A percentile compares a stretch with the other conserved stretches of the same genome.
These are phyloP conservation scores for Malaclemys terrapin DNA, from an alignment of 2,113 vertebrate genomes.

Conservation along the genomic window DNA sequence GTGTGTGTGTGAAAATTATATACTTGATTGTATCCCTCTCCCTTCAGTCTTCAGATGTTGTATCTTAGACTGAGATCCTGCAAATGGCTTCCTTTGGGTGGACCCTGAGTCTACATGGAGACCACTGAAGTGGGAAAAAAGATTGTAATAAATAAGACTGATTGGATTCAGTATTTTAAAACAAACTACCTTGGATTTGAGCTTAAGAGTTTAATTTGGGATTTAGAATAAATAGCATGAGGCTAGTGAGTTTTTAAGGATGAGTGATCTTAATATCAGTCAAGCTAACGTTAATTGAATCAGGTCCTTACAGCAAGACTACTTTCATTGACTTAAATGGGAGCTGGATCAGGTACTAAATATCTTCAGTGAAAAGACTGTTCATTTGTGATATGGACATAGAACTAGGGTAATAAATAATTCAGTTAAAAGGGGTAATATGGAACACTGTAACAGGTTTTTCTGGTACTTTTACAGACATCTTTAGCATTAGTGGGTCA, in stretches of 20 bases:
- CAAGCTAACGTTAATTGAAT: neutral
- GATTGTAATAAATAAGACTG: neutral
- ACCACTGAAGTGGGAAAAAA: neutral
- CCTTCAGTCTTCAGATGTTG: neutral
- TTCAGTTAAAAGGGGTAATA: neutral
- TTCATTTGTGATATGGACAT: neutral
- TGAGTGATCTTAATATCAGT: neutral
- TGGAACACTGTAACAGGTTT: neutral
- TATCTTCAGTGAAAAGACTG: neutral
- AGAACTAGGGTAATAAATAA: neutral
- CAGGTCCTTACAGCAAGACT: neutral
- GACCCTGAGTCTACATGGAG: neutral
- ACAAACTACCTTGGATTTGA: neutral
- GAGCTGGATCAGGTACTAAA: neutral
- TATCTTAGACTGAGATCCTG: neutral
- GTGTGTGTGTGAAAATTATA: neutral
- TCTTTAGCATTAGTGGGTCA: neutral
- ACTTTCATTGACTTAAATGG: neutral
- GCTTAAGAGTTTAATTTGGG: neutral
- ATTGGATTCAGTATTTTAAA: neutral
- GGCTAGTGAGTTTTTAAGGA: neutral
- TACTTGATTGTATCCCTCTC: neutral
- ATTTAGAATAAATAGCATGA: slow-evolving; percentile 10
- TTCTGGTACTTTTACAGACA: accelerated
- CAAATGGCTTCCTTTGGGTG: neutral